Percentiles rank a stretch among this genome's conserved stretches.
Evolutionary conservation across 2,113 vertebrate species (phyloP).

Genomic region (Percina caprodes): DNA sequence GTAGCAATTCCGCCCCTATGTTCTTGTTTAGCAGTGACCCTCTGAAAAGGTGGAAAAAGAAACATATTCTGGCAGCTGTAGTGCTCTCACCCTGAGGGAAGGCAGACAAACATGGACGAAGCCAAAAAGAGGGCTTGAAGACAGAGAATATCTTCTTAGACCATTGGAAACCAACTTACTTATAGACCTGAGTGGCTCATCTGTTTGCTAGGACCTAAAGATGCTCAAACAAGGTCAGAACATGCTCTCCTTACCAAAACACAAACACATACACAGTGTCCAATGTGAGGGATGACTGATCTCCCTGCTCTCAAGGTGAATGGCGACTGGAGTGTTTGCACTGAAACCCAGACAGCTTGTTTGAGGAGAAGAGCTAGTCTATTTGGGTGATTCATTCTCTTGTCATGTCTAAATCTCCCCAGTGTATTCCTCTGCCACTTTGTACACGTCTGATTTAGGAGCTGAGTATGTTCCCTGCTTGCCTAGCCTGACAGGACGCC

Average conservation of each 20-base stretch:
- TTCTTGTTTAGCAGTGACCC: conserved; percentile 30
- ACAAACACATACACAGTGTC: conserved; percentile 44
- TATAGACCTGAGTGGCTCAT: conserved; percentile 45
- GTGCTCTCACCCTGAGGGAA: conserved; percentile 25
- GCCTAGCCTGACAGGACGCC: conserved; percentile 41
- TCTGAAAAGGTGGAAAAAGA: conserved; percentile 35
- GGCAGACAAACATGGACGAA: conserved; percentile 53
- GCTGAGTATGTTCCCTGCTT: conserved; percentile 35
- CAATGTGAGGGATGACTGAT: conserved; percentile 57
- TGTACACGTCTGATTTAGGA: conserved; percentile 59
- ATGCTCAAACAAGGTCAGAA: conserved; percentile 57
- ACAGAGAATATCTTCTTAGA: conserved; percentile 61
- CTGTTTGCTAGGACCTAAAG: conserved; percentile 50
- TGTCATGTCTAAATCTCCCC: conserved; percentile 50
- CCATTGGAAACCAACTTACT: conserved; percentile 54
- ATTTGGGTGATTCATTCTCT: conserved; percentile 62
- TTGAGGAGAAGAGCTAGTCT: conserved; percentile 50
- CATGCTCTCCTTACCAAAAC: conserved; percentile 22
- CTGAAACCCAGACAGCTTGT: conserved; percentile 46
- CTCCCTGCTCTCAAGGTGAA: conserved; percentile 41
- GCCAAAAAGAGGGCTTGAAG: conserved; percentile 20
- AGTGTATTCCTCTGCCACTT: conserved; percentile 44
- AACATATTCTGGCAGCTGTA: conserved; percentile 33
- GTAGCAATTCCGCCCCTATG: conserved; percentile 4
- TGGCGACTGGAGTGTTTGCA: conserved; percentile 56